Evolutionary conservation across 1,140 invertebrate species (phyloP).

Genomic region (Hylyphantes graminicola): DNA sequence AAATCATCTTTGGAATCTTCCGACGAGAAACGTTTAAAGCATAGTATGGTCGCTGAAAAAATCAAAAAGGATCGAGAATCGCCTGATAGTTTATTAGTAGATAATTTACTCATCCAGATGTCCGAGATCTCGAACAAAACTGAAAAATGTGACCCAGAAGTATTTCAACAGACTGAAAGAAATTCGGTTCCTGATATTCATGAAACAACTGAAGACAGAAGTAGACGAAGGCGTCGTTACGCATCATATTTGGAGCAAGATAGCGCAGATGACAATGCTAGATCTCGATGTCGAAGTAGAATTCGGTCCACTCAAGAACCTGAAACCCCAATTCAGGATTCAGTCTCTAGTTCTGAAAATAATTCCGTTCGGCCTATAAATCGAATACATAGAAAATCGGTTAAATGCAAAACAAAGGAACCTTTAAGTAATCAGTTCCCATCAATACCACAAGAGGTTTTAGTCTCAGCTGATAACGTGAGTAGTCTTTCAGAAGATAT

Average conservation of each 20-base stretch:
- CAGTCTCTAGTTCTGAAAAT: not conserved
- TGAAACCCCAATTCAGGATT: not conserved
- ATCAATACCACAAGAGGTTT: too few species aligned
- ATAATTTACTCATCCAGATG: not conserved
- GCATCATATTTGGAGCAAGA: not conserved
- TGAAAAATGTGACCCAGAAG: not conserved
- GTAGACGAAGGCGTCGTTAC: conserved; percentile 2
- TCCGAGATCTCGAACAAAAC: too few species aligned
- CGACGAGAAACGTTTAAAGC: conserved; percentile 34
- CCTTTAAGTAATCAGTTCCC: not conserved
- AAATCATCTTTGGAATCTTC: conserved; percentile 43
- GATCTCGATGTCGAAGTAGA: conserved; percentile 24
- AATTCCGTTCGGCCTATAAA: not conserved
- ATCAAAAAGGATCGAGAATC: conserved; percentile 8
- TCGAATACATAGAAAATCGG: conserved; percentile 46
- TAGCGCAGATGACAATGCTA: not conserved
- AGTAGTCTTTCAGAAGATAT: too few species aligned
- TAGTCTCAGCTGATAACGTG: too few species aligned
- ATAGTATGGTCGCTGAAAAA: conserved; percentile 32
- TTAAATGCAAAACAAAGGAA: conserved; percentile 43
- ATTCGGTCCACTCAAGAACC: not conserved
- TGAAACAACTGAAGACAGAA: not conserved
- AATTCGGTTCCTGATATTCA: not conserved
- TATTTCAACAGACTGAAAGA: too few species aligned
- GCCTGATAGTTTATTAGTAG: not conserved